phyloP scores from a whole-genome alignment of 1,140 invertebrate genomes.

The Drosophila kepulauana region DNA sequence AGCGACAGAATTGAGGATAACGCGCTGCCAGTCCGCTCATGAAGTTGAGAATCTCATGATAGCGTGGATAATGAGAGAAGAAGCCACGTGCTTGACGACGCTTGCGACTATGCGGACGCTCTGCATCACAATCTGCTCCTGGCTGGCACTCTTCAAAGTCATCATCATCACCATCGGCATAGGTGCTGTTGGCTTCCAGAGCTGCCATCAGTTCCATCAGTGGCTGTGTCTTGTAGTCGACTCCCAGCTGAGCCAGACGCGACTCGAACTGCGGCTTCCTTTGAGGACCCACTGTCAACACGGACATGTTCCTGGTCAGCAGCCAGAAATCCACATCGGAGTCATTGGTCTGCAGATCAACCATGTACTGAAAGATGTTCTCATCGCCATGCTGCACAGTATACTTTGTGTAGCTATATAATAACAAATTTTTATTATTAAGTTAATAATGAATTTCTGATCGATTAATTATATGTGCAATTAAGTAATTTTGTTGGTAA shows the following conservation, averaged over 20 bases:
- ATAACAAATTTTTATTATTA: neutral
- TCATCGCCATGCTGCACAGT: conserved; percentile 68
- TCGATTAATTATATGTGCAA: too few relatives aligned
- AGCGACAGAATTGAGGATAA: conserved; percentile 76
- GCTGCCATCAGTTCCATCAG: conserved; percentile 71
- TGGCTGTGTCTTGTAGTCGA: conserved; percentile 62
- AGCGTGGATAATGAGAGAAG: conserved; percentile 76
- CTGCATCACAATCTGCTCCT: conserved; percentile 50
- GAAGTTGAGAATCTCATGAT: conserved; percentile 75
- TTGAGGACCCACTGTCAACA: conserved; percentile 64
- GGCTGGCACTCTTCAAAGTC: conserved; percentile 61
- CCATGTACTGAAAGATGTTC: conserved; percentile 65
- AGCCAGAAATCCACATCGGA: conserved; percentile 70
- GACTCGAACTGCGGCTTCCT: conserved; percentile 60
- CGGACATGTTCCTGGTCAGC: conserved; percentile 68
- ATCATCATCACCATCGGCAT: conserved; percentile 33
- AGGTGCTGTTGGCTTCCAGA: conserved; percentile 66
- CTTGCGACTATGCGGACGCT: conserved; percentile 54
- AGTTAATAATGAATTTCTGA: too few relatives aligned
- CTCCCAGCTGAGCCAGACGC: conserved; percentile 54
- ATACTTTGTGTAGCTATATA: conserved; percentile 70
- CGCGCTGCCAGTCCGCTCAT: conserved; percentile 75
- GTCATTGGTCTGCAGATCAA: conserved; percentile 71
- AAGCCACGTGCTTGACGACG: conserved; percentile 77
- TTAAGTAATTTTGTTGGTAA: too few relatives aligned